Evolutionary conservation across 1,140 invertebrate species (phyloP), one percentile per base, ranked within the genome.

Genomic region (Bombus haemorrhoidalis): DNA sequence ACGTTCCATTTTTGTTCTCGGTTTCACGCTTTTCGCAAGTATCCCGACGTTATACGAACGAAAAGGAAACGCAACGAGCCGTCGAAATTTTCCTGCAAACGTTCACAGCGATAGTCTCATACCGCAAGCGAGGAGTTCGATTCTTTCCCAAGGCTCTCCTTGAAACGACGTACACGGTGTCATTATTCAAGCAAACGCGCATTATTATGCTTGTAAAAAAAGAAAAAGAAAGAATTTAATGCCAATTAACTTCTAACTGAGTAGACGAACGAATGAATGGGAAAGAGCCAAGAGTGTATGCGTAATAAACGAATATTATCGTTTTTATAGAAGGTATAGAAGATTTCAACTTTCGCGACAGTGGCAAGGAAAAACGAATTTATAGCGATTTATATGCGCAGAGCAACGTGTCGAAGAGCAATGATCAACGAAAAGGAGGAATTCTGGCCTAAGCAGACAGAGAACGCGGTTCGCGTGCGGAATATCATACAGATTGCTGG

Each of bases 61-160:
- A 76, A 22, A 28, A 57, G 47, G 47, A 72, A 62, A 41, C 53
- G 10, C 47, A 5, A 12, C 25, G 25, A 25, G 10, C 4, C 41
- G n/a, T 47, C 80, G 22, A 57, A 34, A 57, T 75, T n/a, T 57
- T 69, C 41, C 32, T 43, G 34, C 43, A 57, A 77, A 83, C 73
- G 41, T 32, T 41, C 18, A 25, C 34, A n/a, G 18, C 28, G 18
- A 66, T 15, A 53, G 5, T 2, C 39, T 37, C 15, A 18, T 3
- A 47, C 53, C 53, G 15, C 53, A 62, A 73, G 28, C 41, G 57
- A 18, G 41, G 57, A 18, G 41, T 73, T 85, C 77, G 53, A 85
- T 81, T 89, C 85, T 81, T 81, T 85, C 66, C 73, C 81, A 87
- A 88, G 86, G 77, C 68, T 75, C 66, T 85, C 18, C 73, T 78